phyloP scores from a whole-genome alignment of 2,113 vertebrate genomes.

The Otis tarda region DNA sequence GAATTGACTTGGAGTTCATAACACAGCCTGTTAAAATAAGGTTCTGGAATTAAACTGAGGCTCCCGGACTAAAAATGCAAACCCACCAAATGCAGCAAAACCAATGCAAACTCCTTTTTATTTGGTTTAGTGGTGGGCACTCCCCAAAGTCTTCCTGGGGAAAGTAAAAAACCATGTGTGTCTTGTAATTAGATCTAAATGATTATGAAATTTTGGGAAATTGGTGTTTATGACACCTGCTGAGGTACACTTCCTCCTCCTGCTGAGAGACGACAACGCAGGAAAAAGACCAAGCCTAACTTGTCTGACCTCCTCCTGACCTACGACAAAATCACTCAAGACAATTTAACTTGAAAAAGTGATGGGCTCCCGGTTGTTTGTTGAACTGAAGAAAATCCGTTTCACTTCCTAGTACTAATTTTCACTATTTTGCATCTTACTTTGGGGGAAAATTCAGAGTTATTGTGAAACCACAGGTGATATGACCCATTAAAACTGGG shows the following conservation, averaged over 20 bases:
- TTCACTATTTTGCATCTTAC: constrained; percentile 39
- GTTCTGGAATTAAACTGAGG: not conserved
- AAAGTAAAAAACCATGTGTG: constrained; percentile 35
- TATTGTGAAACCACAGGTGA: constrained; percentile 71
- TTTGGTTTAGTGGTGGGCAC: not conserved
- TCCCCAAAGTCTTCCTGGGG: not conserved
- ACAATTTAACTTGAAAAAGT: constrained; percentile 42
- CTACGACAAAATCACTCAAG: constrained; percentile 54
- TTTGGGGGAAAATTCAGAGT: not conserved
- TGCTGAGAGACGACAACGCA: constrained; percentile 42
- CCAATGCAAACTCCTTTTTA: not conserved
- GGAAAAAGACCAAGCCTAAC: constrained; percentile 44
- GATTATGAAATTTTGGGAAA: constrained; percentile 66
- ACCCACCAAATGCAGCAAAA: not conserved
- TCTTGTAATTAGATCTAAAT: constrained; percentile 66
- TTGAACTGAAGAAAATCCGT: not conserved
- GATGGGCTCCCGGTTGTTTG: constrained; percentile 12
- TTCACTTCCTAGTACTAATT: constrained; percentile 19
- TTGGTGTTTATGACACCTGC: constrained; percentile 69
- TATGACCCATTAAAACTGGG: constrained; percentile 53
- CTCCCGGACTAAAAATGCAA: constrained; percentile 13
- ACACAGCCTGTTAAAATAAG: not conserved
- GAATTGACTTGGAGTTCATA: not conserved
- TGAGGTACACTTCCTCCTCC: constrained; percentile 64
- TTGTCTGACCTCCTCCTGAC: constrained; percentile 59